Conservation (phyloP, 2,113 vertebrate genomes). For the Motacilla tschutschensis region DNA sequence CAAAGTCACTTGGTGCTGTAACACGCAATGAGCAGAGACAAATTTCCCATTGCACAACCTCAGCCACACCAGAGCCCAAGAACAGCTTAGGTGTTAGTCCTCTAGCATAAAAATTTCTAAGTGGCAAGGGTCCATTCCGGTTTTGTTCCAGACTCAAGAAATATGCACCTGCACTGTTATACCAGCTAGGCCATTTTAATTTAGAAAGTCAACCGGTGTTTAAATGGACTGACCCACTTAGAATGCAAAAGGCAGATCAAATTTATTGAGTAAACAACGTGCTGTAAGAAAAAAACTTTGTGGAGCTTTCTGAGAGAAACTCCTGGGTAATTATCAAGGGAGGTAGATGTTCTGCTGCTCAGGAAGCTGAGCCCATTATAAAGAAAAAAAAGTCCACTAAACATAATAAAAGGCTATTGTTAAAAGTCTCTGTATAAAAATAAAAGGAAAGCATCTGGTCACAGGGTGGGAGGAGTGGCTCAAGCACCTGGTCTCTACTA, state of each 20-base stretch:
- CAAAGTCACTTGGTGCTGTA: not conserved
- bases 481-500: not conserved
- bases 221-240: not conserved
- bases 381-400: not conserved
- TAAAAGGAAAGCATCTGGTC: not conserved
- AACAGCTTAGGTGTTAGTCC: not conserved
- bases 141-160: not conserved
- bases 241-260: not conserved
- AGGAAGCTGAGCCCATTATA: constrained; percentile 52
- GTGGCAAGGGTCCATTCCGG: not conserved
- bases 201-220: not conserved
- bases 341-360: constrained; percentile 22
- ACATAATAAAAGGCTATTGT: not conserved
- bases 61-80: not conserved
- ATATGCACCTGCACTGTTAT: not conserved
- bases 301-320: constrained; percentile 34
- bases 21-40: not conserved
- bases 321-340: constrained; percentile 36
- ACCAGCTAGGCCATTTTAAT: not conserved
- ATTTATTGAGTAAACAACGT: not conserved
- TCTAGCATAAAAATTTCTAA: not conserved
- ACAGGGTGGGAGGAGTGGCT: not conserved
- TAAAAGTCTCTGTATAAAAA: not conserved
- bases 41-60: not conserved
- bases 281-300: not conserved